Evolutionary conservation across 2,113 vertebrate species (phyloP).

Genomic region (Sula dactylatra): DNA sequence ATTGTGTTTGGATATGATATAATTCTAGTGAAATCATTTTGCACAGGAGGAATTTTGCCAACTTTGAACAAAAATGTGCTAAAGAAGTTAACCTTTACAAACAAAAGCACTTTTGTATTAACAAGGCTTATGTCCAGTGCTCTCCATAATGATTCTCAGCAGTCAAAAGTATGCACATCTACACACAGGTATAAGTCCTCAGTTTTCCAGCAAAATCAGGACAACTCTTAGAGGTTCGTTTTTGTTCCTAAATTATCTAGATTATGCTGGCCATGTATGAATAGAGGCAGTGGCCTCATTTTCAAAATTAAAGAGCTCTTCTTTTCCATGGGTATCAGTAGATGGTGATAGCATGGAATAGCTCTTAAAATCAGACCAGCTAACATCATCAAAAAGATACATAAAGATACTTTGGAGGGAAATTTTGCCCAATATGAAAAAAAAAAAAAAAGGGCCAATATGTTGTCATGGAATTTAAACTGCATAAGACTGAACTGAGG

Average conservation of each 20-base stretch:
- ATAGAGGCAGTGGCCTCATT: not conserved
- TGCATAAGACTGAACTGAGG: not conserved
- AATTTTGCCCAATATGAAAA: not conserved
- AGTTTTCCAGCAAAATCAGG: not conserved
- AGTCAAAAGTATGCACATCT: not conserved
- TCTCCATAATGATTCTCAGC: not conserved
- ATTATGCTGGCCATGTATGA: not conserved
- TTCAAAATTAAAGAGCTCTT: not conserved
- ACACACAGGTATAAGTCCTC: not conserved
- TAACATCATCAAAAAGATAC: not conserved
- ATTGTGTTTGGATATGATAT: not conserved
- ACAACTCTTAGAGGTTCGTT: not conserved
- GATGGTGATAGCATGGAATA: not conserved
- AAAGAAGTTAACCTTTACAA: not conserved
- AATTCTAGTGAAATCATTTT: not conserved
- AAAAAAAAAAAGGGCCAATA: not conserved
- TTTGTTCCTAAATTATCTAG: not conserved
- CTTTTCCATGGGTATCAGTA: not conserved
- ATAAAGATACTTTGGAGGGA: not conserved
- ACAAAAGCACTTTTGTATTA: not conserved
- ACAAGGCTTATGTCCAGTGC: not conserved
- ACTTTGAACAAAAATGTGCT: not conserved
- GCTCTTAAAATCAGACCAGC: not conserved
- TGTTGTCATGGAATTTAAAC: not conserved
- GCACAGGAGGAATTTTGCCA: not conserved